Conservation (phyloP, 2,888 invertebrate species). For the Mesorhabditis belari region DNA sequence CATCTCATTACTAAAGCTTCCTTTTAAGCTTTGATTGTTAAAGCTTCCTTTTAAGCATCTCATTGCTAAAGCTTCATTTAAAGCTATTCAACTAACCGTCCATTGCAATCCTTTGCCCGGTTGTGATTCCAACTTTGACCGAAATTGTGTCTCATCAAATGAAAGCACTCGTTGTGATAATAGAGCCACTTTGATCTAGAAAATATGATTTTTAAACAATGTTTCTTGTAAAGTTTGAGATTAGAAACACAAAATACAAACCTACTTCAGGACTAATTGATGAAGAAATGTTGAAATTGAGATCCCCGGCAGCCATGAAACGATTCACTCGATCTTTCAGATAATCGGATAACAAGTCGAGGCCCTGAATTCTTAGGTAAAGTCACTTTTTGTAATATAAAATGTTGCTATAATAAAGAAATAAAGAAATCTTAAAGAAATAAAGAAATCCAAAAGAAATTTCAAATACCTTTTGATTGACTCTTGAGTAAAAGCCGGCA, state of each 20-base stretch:
- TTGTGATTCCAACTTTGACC: constrained; percentile 30
- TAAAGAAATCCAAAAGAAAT: too few species aligned
- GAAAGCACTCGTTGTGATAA: constrained; percentile 27
- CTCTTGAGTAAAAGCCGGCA: constrained; percentile 42
- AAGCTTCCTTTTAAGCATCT: too few species aligned
- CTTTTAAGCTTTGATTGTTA: too few species aligned
- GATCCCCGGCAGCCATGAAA: constrained; percentile 44
- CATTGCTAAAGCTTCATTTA: too few species aligned
- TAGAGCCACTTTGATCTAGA: constrained; percentile 36
- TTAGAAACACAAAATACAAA: neutral
- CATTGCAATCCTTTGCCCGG: constrained; percentile 40
- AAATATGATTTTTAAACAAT: neutral
- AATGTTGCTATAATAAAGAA: too few species aligned
- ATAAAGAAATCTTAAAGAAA: too few species aligned
- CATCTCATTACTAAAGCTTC: too few species aligned
- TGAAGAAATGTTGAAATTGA: constrained; percentile 45
- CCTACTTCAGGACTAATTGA: constrained; percentile 29
- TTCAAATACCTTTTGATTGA: constrained; percentile 27
- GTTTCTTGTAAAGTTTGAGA: neutral
- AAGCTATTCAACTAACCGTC: constrained; percentile 26
- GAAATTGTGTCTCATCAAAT: constrained; percentile 38
- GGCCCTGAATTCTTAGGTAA: too few species aligned
- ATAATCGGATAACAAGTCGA: constrained; percentile 38
- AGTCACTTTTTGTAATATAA: too few species aligned
- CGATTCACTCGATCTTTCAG: constrained; percentile 38